These are phyloP conservation scores for Himantopus leucocephalus DNA, from an alignment of 2,113 vertebrate species.

Conservation along the genomic window DNA sequence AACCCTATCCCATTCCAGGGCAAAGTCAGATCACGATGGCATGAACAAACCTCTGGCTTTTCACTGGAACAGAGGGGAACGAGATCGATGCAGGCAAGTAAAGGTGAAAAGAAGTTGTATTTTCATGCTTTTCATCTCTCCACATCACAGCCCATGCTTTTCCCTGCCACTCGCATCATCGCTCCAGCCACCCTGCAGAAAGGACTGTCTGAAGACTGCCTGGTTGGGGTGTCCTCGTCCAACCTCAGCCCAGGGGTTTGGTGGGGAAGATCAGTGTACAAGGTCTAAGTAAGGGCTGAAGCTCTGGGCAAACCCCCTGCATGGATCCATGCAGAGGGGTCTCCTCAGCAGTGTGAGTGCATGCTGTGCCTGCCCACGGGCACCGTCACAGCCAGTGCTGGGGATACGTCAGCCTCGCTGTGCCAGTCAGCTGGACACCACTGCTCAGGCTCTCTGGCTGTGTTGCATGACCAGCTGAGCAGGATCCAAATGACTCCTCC, in stretches of 20 bases:
- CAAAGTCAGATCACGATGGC: not conserved
- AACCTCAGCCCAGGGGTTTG: not conserved
- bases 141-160: not conserved
- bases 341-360: not conserved
- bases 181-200: not conserved
- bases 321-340: not conserved
- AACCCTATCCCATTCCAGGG: not conserved
- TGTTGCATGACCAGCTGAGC: accelerated
- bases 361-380: not conserved
- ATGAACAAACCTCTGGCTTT: not conserved
- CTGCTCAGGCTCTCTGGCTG: not conserved
- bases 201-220: not conserved
- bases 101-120: not conserved
- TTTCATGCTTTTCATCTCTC: not conserved
- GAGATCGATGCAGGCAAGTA: not conserved
- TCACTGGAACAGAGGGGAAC: not conserved
- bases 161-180: not conserved
- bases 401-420: accelerated
- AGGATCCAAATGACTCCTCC: not conserved
- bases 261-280: not conserved
- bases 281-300: not conserved
- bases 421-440: not conserved
- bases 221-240: not conserved
- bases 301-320: not conserved
- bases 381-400: accelerated